phyloP scores from a whole-genome alignment of 2,113 vertebrate genomes.

The Uria lomvia region DNA sequence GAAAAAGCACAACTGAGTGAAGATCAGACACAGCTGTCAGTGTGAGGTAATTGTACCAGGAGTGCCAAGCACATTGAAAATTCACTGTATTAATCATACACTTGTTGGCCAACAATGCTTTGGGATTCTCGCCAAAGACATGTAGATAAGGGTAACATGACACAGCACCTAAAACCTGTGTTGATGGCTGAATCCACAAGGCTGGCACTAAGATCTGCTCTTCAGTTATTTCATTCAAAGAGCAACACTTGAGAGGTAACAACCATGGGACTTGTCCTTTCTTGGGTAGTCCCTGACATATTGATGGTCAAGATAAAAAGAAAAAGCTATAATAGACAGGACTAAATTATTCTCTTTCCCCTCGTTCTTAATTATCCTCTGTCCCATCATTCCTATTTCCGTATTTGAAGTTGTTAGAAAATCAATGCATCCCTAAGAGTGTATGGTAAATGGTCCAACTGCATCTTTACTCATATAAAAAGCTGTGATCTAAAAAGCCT shows the following conservation, averaged over 20 bases:
- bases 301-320: not conserved
- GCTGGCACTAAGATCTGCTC: slow-evolving; percentile 13
- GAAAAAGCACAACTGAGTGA: slow-evolving; percentile 47
- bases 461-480: not conserved
- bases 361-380: not conserved
- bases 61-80: slow-evolving; percentile 50
- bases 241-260: not conserved
- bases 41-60: slow-evolving; percentile 34
- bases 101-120: slow-evolving; percentile 36
- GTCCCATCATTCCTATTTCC: not conserved
- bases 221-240: slow-evolving; percentile 14
- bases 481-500: not conserved
- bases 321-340: not conserved
- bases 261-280: not conserved
- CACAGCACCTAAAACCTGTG: slow-evolving; percentile 24
- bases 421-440: not conserved
- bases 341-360: not conserved
- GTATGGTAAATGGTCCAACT: not conserved
- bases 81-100: slow-evolving; percentile 29
- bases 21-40: slow-evolving; percentile 67
- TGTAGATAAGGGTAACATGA: slow-evolving; percentile 24
- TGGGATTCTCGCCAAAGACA: slow-evolving; percentile 11
- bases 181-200: not conserved
- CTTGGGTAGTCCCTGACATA: not conserved
- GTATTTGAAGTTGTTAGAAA: not conserved